These are phyloP conservation scores for Urocyon cinereoargenteus DNA, from an alignment of 2,797 vertebrate genomes.

Conservation along the genomic window DNA sequence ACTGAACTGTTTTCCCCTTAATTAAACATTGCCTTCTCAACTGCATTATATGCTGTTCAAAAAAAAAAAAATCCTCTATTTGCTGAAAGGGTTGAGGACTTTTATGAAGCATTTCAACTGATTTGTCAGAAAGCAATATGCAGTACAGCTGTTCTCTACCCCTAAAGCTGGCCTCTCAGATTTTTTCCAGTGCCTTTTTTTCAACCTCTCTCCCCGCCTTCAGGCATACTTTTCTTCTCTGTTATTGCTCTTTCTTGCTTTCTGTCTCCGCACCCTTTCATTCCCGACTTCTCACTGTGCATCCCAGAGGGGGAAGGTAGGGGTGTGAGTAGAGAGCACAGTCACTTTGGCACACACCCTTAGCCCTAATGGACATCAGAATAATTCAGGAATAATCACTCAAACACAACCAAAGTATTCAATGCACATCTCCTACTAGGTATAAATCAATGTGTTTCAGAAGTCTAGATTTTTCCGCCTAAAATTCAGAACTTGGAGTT, in stretches of 20 bases:
- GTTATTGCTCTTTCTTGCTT: conserved; percentile 44
- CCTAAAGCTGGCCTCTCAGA: conserved; percentile 48
- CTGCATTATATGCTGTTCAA: conserved; percentile 28
- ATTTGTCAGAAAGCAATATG: conserved; percentile 37
- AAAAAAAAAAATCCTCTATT: background rate
- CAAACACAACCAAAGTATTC: background rate
- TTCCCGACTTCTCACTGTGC: background rate
- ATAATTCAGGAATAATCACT: background rate
- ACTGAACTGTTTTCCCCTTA: conserved; percentile 32
- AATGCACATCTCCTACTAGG: background rate
- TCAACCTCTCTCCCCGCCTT: background rate
- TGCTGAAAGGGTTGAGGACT: conserved; percentile 42
- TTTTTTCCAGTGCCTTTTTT: background rate
- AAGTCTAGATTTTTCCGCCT: background rate
- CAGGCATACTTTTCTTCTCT: conserved; percentile 66
- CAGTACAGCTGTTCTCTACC: conserved; percentile 30
- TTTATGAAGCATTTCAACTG: conserved; percentile 34
- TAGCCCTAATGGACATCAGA: background rate
- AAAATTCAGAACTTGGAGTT: conserved; percentile 32
- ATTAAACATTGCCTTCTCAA: conserved; percentile 58
- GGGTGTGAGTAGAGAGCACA: accelerated
- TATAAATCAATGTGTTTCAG: conserved; percentile 18
- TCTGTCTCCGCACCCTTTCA: conserved; percentile 53
- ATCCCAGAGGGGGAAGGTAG: background rate
- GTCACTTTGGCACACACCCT: background rate